These are phyloP conservation scores for Hemiprocne comata DNA, from an alignment of 2,113 vertebrate genomes.

Conservation along the genomic window DNA sequence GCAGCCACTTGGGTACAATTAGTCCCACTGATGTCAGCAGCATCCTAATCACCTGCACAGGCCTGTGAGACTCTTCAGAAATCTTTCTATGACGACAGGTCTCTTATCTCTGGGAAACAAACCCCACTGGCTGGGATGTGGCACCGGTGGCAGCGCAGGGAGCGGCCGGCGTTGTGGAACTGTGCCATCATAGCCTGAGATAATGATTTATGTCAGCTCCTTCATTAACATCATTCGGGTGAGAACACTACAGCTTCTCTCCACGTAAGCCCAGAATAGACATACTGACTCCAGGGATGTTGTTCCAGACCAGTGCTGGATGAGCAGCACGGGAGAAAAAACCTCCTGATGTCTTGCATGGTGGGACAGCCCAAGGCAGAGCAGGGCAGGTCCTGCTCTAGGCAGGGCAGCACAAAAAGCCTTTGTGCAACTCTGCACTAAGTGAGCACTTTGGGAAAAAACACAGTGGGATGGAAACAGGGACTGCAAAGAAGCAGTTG, in stretches of 20 bases:
- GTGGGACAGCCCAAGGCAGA: background rate
- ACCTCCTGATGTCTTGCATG: accelerated
- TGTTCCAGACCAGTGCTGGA: background rate
- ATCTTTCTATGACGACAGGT: background rate
- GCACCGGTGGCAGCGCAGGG: background rate
- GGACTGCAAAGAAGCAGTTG: background rate
- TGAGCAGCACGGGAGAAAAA: background rate
- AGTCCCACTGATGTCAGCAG: background rate
- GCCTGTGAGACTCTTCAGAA: background rate
- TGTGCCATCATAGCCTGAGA: background rate
- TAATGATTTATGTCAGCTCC: background rate
- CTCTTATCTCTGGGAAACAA: slow-evolving; percentile 46
- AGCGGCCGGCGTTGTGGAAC: background rate
- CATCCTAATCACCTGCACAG: background rate
- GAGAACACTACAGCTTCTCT: background rate
- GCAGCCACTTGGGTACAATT: background rate
- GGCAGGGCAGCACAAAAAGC: no score
- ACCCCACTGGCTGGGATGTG: background rate
- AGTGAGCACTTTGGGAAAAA: background rate
- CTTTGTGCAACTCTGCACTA: background rate
- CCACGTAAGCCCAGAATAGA: background rate
- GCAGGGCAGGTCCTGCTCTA: background rate
- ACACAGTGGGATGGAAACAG: accelerated
- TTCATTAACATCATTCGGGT: background rate
- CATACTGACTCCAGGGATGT: background rate